Evolutionary conservation across 2,888 invertebrate species (phyloP).

Genomic region (Phengaris arion): DNA sequence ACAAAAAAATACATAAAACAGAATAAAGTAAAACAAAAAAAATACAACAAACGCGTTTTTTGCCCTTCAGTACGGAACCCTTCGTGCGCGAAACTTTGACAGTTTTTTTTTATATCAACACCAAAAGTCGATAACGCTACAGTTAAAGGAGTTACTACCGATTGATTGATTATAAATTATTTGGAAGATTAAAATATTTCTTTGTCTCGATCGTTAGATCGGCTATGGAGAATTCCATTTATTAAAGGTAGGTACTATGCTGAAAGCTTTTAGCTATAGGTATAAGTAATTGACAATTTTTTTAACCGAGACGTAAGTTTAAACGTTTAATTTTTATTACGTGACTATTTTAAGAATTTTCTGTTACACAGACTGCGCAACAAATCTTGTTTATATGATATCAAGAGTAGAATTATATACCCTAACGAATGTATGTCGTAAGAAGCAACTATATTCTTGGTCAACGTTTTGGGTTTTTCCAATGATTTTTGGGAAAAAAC

Average conservation of each 20-base stretch:
- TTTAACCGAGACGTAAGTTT: constrained; percentile 20
- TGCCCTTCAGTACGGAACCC: too few relatives aligned
- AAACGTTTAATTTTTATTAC: constrained; percentile 21
- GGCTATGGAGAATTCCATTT: not conserved
- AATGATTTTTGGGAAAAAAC: constrained; percentile 24
- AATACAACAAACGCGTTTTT: too few relatives aligned
- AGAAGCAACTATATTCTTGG: constrained; percentile 18
- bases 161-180: not conserved
- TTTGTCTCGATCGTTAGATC: not conserved
- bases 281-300: constrained; percentile 23
- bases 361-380: constrained; percentile 27
- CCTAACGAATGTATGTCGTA: constrained; percentile 17
- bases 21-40: too few relatives aligned
- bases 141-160: not conserved
- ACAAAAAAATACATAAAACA: too few relatives aligned
- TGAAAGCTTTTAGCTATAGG: constrained; percentile 3
- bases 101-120: not conserved
- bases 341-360: constrained; percentile 26
- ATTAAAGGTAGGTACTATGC: not conserved
- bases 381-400: constrained; percentile 27
- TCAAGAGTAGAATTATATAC: constrained; percentile 22
- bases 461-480: constrained; percentile 22
- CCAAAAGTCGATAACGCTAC: constrained; percentile 1
- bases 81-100: too few relatives aligned
- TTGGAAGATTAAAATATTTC: not conserved